Evolutionary conservation across 2,113 vertebrate genomes (phyloP).

Genomic region (Cheilinus undulatus): DNA sequence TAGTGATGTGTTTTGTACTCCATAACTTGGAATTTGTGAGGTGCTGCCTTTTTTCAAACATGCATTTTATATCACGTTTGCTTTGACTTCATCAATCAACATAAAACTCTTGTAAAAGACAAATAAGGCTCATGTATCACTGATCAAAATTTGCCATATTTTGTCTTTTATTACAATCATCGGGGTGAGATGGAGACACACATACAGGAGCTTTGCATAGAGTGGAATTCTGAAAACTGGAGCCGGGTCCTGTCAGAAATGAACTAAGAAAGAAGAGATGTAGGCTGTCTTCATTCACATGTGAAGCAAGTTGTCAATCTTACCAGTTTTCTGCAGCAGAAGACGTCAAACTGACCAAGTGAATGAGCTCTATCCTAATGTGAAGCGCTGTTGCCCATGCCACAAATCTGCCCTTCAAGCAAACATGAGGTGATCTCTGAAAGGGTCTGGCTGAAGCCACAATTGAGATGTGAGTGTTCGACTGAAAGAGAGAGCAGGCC

Average conservation of each 20-base stretch:
- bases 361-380: constrained; percentile 24
- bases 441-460: constrained; percentile 30
- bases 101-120: background rate
- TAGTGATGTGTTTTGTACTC: too few relatives aligned
- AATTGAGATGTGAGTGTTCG: constrained; percentile 47
- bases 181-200: constrained; percentile 77
- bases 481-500: constrained; percentile 63
- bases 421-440: constrained; percentile 52
- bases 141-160: constrained; percentile 69
- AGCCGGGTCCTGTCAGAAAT: constrained; percentile 60
- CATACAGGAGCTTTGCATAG: constrained; percentile 83
- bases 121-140: constrained; percentile 40
- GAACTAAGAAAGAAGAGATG: constrained; percentile 41
- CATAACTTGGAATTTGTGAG: too few relatives aligned
- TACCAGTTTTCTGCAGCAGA: constrained; percentile 44
- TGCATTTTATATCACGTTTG: too few relatives aligned
- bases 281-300: constrained; percentile 34
- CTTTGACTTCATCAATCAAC: background rate
- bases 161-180: constrained; percentile 83
- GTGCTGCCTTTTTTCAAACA: too few relatives aligned
- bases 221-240: constrained; percentile 77
- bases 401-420: constrained; percentile 44
- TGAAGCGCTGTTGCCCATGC: constrained; percentile 53
- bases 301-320: constrained; percentile 40
- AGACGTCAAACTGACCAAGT: constrained; percentile 37